Conservation (phyloP, 2,888 invertebrate genomes). For the Eulithis testata region DNA sequence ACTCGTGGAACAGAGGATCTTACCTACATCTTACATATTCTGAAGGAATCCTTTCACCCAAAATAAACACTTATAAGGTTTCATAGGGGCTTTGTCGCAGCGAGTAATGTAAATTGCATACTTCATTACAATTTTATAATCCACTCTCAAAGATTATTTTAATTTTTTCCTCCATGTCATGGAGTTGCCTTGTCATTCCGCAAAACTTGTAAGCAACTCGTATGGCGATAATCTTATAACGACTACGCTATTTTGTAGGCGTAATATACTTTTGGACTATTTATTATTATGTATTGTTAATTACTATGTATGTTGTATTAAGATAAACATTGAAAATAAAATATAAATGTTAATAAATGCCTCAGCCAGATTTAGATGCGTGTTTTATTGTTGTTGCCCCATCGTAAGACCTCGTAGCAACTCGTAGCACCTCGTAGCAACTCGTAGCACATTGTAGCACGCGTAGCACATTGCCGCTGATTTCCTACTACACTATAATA, state of each 20-base stretch:
- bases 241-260: slow-evolving; percentile 85
- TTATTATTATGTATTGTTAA: slow-evolving; percentile 85
- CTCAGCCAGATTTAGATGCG: slow-evolving; percentile 78
- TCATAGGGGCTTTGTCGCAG: not conserved
- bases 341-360: slow-evolving; percentile 86
- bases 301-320: slow-evolving; percentile 85
- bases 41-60: slow-evolving; percentile 1
- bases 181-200: slow-evolving; percentile 75
- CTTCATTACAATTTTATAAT: not conserved
- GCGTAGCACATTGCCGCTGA: no score
- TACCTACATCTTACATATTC: not conserved
- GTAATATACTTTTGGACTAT: slow-evolving; percentile 86
- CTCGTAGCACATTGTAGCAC: no score
- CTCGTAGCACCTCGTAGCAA: slow-evolving; percentile 13
- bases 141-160: slow-evolving; percentile 66
- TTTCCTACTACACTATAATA: no score
- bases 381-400: slow-evolving; percentile 50
- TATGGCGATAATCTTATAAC: slow-evolving; percentile 83
- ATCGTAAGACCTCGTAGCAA: slow-evolving; percentile 11
- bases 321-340: slow-evolving; percentile 81
- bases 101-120: slow-evolving; percentile 3
- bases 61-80: not conserved
- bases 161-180: slow-evolving; percentile 71
- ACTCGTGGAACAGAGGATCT: no score
- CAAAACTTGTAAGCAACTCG: slow-evolving; percentile 75